A percentile compares a stretch with the other conserved stretches of the same genome.
These are phyloP conservation scores for Drosophila tani DNA, from an alignment of 1,140 invertebrate genomes.

Conservation along the genomic window DNA sequence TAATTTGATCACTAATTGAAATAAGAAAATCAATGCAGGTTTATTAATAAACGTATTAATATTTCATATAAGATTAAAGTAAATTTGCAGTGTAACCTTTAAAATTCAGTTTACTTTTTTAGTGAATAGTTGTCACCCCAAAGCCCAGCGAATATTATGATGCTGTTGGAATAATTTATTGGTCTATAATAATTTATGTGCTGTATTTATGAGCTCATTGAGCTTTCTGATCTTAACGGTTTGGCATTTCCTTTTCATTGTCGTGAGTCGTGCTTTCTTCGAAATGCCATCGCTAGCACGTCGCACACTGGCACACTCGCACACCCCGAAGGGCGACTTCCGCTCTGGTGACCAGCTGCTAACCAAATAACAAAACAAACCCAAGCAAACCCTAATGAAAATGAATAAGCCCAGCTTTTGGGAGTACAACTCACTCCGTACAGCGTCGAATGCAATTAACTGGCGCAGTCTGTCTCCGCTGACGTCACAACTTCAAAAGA, in stretches of 20 bases:
- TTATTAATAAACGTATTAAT: no score
- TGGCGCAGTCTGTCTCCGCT: neutral
- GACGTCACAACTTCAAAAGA: conserved; percentile 29
- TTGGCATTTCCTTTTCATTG: neutral
- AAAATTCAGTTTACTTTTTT: no score
- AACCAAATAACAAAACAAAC: conserved; percentile 37
- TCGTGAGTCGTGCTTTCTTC: conserved; percentile 1
- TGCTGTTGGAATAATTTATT: neutral
- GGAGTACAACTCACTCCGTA: conserved; percentile 11
- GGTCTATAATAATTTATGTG: no score
- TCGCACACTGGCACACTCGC: conserved; percentile 1
- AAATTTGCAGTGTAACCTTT: no score
- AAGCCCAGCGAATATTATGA: no score
- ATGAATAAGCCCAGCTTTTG: conserved; percentile 10
- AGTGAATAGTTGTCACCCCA: no score
- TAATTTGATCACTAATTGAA: neutral
- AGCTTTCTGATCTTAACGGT: neutral
- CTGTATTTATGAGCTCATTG: neutral
- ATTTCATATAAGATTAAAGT: no score
- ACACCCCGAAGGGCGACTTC: conserved; percentile 40
- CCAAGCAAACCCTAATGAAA: conserved; percentile 36
- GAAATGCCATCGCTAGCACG: conserved; percentile 20
- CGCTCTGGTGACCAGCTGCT: conserved; percentile 37
- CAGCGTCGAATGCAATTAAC: conserved; percentile 34
- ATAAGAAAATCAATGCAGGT: no score